Evolutionary conservation across 1,140 invertebrate genomes (phyloP).

Genomic region (Calephelis virginiensis): DNA sequence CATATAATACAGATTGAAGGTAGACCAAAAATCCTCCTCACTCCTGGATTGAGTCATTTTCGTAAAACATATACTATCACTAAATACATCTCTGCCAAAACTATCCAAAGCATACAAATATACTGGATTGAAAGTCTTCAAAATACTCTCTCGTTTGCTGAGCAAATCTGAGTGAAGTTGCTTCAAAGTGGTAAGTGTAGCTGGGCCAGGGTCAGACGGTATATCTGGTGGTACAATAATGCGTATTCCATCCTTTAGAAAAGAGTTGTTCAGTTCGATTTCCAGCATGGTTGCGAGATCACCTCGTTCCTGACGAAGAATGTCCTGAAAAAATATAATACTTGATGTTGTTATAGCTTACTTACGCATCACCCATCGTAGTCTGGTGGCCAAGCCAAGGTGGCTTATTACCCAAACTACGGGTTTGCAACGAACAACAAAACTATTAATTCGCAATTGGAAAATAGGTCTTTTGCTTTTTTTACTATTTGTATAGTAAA

Average conservation of each 20-base stretch:
- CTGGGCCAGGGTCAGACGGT: constrained; percentile 39
- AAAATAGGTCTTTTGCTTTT: too few species aligned
- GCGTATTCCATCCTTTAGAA: constrained; percentile 86
- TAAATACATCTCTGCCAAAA: constrained; percentile 58
- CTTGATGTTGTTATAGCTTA: background rate
- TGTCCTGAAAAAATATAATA: constrained; percentile 81
- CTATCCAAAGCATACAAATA: constrained; percentile 68
- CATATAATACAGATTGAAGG: constrained; percentile 56
- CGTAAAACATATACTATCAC: constrained; percentile 43
- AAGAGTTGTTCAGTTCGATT: constrained; percentile 84
- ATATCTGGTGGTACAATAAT: constrained; percentile 86
- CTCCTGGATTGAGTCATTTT: constrained; percentile 35
- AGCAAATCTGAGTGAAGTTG: constrained; percentile 59
- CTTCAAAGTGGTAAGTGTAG: constrained; percentile 44
- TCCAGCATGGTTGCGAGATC: constrained; percentile 86
- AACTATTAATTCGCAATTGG: too few species aligned
- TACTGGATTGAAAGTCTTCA: constrained; percentile 61
- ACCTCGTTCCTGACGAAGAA: constrained; percentile 79
- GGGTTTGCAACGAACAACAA: too few species aligned
- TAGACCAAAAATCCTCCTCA: constrained; percentile 63
- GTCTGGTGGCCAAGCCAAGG: too few species aligned
- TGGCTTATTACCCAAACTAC: too few species aligned
- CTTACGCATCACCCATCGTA: too few species aligned
- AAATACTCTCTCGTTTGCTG: constrained; percentile 54
- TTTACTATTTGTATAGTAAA: too few species aligned